Evolutionary conservation across 64 coral and sea anemone genomes (phyloP).

Genomic region (Astreopora myriophthalma): DNA sequence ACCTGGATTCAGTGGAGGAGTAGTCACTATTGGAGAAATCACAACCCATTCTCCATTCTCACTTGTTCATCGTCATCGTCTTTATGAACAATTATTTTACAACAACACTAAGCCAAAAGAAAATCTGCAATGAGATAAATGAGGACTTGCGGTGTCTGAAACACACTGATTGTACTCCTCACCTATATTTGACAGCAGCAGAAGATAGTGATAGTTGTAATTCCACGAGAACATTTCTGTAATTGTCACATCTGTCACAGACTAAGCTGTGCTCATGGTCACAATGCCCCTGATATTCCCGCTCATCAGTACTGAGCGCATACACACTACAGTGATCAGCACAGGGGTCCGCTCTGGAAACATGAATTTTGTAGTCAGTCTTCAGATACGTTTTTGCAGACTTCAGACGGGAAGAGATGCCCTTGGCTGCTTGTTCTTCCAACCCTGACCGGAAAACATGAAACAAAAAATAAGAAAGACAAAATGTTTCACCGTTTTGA

Average conservation of each 20-base stretch:
- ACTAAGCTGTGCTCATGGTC: conserved; percentile 20
- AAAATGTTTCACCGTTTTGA: neutral
- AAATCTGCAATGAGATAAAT: neutral
- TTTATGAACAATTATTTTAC: neutral
- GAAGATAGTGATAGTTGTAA: conserved; percentile 1
- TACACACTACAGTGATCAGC: conserved; percentile 57
- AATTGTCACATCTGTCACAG: conserved; percentile 23
- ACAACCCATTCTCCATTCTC: neutral
- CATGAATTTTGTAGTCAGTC: conserved; percentile 47
- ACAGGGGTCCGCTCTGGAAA: conserved; percentile 30
- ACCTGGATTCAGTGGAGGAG: neutral
- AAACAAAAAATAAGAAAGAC: neutral
- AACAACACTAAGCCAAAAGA: neutral
- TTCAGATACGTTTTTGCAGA: conserved; percentile 40
- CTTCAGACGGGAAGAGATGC: conserved; percentile 43
- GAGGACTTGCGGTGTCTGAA: no score
- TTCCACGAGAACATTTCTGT: conserved; percentile 1
- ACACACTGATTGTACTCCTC: neutral
- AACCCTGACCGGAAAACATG: neutral
- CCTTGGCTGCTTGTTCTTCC: neutral
- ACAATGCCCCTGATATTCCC: neutral
- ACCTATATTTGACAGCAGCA: neutral
- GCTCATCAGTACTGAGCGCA: conserved; percentile 18
- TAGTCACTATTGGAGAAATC: neutral
- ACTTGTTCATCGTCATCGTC: no score